Conservation (phyloP, 2,113 vertebrate genomes). For the Sinocyclocheilus anshuiensis region DNA sequence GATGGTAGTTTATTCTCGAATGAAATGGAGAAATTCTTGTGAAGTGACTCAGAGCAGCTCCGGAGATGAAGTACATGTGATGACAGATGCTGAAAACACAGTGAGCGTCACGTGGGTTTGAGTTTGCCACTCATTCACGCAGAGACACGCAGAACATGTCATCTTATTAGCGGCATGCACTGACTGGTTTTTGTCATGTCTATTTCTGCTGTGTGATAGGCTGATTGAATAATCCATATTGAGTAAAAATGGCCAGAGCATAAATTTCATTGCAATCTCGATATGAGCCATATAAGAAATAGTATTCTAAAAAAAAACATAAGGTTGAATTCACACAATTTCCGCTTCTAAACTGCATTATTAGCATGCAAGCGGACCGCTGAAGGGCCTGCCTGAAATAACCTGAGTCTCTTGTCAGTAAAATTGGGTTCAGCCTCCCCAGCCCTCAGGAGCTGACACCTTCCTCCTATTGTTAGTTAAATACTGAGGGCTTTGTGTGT, state of each 20-base stretch:
- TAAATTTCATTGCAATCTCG: not conserved
- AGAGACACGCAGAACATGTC: no score
- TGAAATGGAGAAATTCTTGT: no score
- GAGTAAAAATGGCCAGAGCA: no score
- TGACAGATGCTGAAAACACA: no score
- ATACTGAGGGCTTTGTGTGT: slow-evolving; percentile 23
- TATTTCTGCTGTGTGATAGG: not conserved
- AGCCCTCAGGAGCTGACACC: slow-evolving; percentile 22
- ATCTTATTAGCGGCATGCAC: not conserved
- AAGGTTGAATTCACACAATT: not conserved
- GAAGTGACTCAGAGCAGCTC: no score
- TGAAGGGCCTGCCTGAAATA: slow-evolving; percentile 10
- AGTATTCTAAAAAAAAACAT: not conserved
- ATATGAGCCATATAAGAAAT: not conserved
- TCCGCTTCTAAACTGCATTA: not conserved
- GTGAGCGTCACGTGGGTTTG: no score
- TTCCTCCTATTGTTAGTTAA: slow-evolving; percentile 16
- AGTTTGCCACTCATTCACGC: not conserved
- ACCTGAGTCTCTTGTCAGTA: slow-evolving; percentile 8
- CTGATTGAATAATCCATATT: not conserved
- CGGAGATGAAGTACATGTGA: no score
- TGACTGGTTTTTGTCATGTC: not conserved
- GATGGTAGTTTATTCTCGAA: no score
- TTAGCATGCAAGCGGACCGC: slow-evolving; percentile 1
- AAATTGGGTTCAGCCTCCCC: slow-evolving; percentile 2